Evolutionary conservation across 2,113 vertebrate species (phyloP).

Genomic region (Triplophysa siluroides): DNA sequence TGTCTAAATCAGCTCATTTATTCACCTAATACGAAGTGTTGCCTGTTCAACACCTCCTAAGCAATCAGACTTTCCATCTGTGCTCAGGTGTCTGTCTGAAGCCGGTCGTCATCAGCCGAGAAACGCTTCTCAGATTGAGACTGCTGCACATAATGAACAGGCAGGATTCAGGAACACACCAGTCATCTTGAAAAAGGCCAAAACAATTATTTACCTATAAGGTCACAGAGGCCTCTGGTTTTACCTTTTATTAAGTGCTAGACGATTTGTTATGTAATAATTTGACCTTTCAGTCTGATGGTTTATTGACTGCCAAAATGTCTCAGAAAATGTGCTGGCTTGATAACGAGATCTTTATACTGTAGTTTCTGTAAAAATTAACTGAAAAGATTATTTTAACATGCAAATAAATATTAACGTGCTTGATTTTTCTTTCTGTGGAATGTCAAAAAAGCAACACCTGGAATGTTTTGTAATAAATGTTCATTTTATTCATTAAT

Average conservation of each 20-base stretch:
- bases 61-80: constrained; percentile 44
- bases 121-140: constrained; percentile 37
- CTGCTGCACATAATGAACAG: constrained; percentile 61
- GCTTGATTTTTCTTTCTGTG: background rate
- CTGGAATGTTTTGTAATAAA: no score
- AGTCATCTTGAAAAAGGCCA: constrained; percentile 55
- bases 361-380: background rate
- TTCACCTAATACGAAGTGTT: constrained; percentile 23
- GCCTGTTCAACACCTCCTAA: background rate
- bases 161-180: constrained; percentile 63
- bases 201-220: constrained; percentile 57
- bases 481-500: no score
- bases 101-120: background rate
- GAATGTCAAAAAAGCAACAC: background rate
- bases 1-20: constrained; percentile 21
- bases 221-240: constrained; percentile 3
- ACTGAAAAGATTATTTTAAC: background rate
- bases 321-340: background rate
- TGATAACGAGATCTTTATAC: background rate
- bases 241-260: constrained; percentile 42
- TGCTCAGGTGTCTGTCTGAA: constrained; percentile 41
- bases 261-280: constrained; percentile 30
- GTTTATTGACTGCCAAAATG: constrained; percentile 36
- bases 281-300: background rate
- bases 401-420: background rate